phyloP scores from a whole-genome alignment of 2,888 invertebrate species.

The Euzophera pinguis region DNA sequence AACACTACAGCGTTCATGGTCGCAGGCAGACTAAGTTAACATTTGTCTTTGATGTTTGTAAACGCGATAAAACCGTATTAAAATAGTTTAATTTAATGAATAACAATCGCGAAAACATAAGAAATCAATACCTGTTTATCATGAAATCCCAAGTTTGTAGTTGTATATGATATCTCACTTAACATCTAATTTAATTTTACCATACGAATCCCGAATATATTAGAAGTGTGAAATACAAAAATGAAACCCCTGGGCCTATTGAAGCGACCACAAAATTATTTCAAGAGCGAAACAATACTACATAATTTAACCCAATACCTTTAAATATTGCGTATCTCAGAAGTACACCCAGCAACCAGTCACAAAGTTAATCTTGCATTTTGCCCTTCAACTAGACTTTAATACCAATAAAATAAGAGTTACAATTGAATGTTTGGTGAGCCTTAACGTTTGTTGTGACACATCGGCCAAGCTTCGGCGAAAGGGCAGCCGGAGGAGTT shows the following conservation, averaged over 20 bases:
- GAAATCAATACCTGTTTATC: too few relatives aligned
- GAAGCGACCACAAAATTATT: conserved; percentile 10
- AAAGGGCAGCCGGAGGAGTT: conserved; percentile 3
- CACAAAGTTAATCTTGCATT: neutral
- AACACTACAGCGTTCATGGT: too few relatives aligned
- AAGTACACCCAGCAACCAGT: conserved; percentile 6
- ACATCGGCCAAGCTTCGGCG: conserved; percentile 6
- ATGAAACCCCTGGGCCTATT: neutral
- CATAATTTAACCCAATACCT: neutral
- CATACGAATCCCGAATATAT: too few relatives aligned
- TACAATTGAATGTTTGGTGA: neutral
- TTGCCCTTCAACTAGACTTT: neutral
- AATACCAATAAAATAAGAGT: neutral
- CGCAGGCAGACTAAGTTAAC: too few relatives aligned
- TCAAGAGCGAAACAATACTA: conserved; percentile 10
- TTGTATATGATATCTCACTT: too few relatives aligned
- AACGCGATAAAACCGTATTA: too few relatives aligned
- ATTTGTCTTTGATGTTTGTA: too few relatives aligned
- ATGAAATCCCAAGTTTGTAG: too few relatives aligned
- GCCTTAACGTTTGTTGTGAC: conserved; percentile 12
- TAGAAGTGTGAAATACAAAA: too few relatives aligned
- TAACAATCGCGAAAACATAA: too few relatives aligned
- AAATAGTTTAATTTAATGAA: too few relatives aligned
- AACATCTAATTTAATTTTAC: too few relatives aligned
- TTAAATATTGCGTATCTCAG: conserved; percentile 4